These are phyloP conservation scores for Malurus elegans DNA, from an alignment of 2,113 vertebrate species.

Conservation along the genomic window DNA sequence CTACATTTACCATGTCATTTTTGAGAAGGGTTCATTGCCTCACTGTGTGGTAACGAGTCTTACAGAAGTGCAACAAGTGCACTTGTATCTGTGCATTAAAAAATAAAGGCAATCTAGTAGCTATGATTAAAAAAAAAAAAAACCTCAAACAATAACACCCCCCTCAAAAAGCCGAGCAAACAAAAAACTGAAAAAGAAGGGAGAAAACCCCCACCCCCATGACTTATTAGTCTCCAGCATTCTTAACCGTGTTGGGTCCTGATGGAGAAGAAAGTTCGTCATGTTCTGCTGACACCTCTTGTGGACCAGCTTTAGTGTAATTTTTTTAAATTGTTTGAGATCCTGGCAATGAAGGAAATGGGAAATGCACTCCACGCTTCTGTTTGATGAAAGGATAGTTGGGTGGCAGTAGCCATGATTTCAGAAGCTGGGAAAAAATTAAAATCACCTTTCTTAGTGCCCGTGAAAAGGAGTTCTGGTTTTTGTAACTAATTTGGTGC, in stretches of 20 bases:
- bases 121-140: neutral
- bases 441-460: neutral
- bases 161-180: neutral
- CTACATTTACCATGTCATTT: rapidly evolving
- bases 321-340: neutral
- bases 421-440: neutral
- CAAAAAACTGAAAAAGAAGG: neutral
- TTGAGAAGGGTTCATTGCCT: neutral
- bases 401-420: neutral
- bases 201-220: too few species aligned
- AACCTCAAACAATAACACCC: too few species aligned
- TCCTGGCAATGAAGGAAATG: neutral
- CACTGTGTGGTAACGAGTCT: neutral
- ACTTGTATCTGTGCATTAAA: neutral
- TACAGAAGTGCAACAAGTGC: neutral
- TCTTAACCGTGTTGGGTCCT: neutral
- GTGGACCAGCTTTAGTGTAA: neutral
- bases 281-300: neutral
- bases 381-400: neutral
- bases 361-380: neutral
- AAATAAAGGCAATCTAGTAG: neutral
- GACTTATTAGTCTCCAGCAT: neutral
- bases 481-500: neutral
- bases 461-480: neutral
- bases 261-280: neutral